Base-by-base conservation (phyloP, 2,888 invertebrate species). In the Pecten maximus region DNA sequence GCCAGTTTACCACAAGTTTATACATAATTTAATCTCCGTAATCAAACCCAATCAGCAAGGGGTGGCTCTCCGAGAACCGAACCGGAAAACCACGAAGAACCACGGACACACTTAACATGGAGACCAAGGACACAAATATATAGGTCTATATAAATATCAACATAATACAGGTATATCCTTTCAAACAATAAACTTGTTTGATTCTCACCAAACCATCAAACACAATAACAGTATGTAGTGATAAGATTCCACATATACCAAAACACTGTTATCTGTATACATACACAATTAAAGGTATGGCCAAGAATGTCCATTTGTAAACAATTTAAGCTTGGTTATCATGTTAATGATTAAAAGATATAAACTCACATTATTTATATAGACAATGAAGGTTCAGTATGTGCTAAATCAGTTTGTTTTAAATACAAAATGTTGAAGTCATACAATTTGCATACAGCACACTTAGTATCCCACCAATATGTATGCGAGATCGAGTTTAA, bases 11-110 rank as follows among this genome's bases (percentile, higher is more conserved):
- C 6, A 35, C 35, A 74, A 35, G 74, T 35, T 35, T 74, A 28
- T 74, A 74, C 60, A 74, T 74, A 74, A 74, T 74, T 74, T 74
- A n/a, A 74, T 74, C 60, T 74, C n/a, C 44, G 44, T 44, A 44
- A 44, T 44, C 60, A 28, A 28, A 74, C 60, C 12, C 60, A 12
- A 74, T 74, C 60, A n/a, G 60, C n/a, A 8, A 8, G 44, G 60
- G 60, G 60, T 74, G 16, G 60, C 28, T 74, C 60, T 74, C n/a
- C n/a, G n/a, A n/a, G n/a, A n/a, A n/a, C n/a, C n/a, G 12, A 74
- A 2, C 3, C 6, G n/a, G 60, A 28, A 12, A 8, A 74, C n/a
- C 4, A 2, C 6, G 60, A 6, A 74, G 28, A 74, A 12, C 44
- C 8, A 60, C 35, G 10, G 35, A 74, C 35, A 74, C 16, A 35